Percentiles rank a stretch among this genome's conserved stretches.
Evolutionary conservation across 1,140 invertebrate genomes (phyloP).

Genomic region (Chlorops oryzae): DNA sequence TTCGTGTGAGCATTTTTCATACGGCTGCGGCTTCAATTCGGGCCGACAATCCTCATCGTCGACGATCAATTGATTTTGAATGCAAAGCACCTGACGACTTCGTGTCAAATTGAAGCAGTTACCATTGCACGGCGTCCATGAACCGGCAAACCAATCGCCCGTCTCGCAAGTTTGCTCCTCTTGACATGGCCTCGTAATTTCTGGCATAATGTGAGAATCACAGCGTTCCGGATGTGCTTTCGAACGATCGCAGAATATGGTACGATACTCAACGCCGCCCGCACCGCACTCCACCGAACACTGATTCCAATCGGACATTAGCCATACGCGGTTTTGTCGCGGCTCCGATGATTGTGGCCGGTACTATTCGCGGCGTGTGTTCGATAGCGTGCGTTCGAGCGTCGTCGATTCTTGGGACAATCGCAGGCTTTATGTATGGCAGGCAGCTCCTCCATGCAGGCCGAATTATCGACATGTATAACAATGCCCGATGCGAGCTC

Average conservation of each 20-base stretch:
- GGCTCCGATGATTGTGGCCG: constrained; percentile 14
- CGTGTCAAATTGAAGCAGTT: constrained; percentile 48
- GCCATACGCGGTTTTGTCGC: constrained; percentile 28
- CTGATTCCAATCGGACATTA: constrained; percentile 45
- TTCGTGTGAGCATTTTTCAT: constrained; percentile 48
- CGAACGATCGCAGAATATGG: constrained; percentile 44
- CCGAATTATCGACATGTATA: constrained; percentile 52
- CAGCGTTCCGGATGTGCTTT: constrained; percentile 51
- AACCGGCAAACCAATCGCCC: constrained; percentile 63
- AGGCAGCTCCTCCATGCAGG: constrained; percentile 50
- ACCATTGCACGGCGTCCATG: constrained; percentile 57
- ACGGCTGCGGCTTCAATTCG: constrained; percentile 31
- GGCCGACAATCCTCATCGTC: constrained; percentile 45
- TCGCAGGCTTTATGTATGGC: constrained; percentile 38
- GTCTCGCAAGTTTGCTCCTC: constrained; percentile 55
- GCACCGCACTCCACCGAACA: constrained; percentile 37
- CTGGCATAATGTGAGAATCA: constrained; percentile 56
- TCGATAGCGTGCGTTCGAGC: constrained; percentile 25
- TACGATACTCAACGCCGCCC: constrained; percentile 37
- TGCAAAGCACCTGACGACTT: constrained; percentile 48
- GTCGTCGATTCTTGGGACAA: constrained; percentile 33
- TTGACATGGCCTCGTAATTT: constrained; percentile 56
- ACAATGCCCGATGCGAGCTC: constrained; percentile 51
- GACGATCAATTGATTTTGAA: constrained; percentile 48
- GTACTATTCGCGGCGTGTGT: constrained; percentile 13